Base-by-base conservation (phyloP, 2,797 vertebrate species). In the Brachyrhaphis roseni region DNA sequence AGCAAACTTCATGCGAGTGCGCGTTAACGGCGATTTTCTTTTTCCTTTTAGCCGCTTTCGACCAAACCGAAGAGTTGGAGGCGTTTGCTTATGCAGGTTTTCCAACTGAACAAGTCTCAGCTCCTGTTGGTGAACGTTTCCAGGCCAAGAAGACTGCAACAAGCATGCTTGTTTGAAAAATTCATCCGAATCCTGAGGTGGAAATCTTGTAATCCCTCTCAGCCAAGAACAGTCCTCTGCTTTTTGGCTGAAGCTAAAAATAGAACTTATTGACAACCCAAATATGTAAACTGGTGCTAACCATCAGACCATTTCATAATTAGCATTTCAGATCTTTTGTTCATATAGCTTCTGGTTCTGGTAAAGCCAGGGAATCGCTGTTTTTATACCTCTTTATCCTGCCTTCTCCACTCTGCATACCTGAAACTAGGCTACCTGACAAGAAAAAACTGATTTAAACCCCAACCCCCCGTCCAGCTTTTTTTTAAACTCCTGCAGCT, bases 131-230 rank as follows among this genome's bases (percentile, higher is more conserved):
- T 86, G 51, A 82, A 84, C 57, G 75, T 78, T 66, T 62, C 16
- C 8, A 39, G 70, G 76, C 80, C 70, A 62, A 3, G 76, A 49
- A 76, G 74, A 78, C 79, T 70, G 45, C 75, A 82, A 83, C 78
- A 23, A 82, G 74, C 82, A 73, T 90, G 74, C 85, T 84, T 90
- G 73, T 84, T 23, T 82, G 82, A 86, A 74, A 84, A 86, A 62
- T 72, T 26, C 81, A 75, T 77, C 72, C 72, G 70, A 78, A 74
- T 83, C 79, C 64, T 72, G 79, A 86, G 75, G 83, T 87, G 78
- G 74, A 83, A 79, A 84, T 76, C 81, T 76, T 57, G 70, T 80
- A 81, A 91, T 87, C 79, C 78, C 59, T 74, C n/a, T 82, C 53
- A 28, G 79, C 75, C 83, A 18, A 75, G 34, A 82, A 78, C 55